These are phyloP conservation scores for Gadopsis bispinosus DNA, from an alignment of 2,797 vertebrate species.

Conservation along the genomic window DNA sequence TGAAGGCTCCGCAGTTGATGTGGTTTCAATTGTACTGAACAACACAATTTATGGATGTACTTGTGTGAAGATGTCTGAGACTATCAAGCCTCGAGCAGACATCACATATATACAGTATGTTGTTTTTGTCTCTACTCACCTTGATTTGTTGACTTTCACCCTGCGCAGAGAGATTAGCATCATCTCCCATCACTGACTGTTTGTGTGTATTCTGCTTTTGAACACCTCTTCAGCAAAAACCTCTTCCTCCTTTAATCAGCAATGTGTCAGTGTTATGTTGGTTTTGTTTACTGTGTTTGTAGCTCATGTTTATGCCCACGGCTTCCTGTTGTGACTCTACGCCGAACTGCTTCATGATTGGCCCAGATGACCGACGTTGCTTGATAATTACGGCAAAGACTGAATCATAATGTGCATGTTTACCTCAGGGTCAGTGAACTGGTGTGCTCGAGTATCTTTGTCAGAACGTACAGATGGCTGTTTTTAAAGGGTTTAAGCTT, in stretches of 20 bases:
- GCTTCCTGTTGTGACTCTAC: constrained; percentile 72
- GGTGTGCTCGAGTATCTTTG: constrained; percentile 37
- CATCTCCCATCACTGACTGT: constrained; percentile 61
- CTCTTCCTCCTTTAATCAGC: constrained; percentile 73
- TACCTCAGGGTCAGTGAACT: constrained; percentile 70
- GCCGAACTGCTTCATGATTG: constrained; percentile 58
- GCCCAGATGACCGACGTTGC: constrained; percentile 55
- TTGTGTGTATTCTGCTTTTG: constrained; percentile 66
- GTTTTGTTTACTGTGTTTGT: constrained; percentile 71
- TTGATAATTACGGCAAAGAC: constrained; percentile 39
- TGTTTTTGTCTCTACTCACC: constrained; percentile 33
- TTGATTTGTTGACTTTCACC: constrained; percentile 67
- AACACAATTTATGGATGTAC: constrained; percentile 7
- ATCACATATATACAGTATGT: constrained; percentile 25
- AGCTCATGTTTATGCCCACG: constrained; percentile 75
- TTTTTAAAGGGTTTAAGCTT: constrained; percentile 35
- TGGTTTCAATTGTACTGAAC: constrained; percentile 20
- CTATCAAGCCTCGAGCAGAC: constrained; percentile 6
- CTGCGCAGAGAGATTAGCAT: constrained; percentile 49
- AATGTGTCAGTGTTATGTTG: constrained; percentile 48
- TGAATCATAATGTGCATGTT: constrained; percentile 63
- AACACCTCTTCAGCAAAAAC: constrained; percentile 71
- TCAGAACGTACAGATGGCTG: constrained; percentile 22
- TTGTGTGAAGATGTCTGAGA: constrained; percentile 24
- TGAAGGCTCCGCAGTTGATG: constrained; percentile 20